Base-by-base conservation (phyloP, 2,888 invertebrate species). In the Nomada goodeniana region DNA sequence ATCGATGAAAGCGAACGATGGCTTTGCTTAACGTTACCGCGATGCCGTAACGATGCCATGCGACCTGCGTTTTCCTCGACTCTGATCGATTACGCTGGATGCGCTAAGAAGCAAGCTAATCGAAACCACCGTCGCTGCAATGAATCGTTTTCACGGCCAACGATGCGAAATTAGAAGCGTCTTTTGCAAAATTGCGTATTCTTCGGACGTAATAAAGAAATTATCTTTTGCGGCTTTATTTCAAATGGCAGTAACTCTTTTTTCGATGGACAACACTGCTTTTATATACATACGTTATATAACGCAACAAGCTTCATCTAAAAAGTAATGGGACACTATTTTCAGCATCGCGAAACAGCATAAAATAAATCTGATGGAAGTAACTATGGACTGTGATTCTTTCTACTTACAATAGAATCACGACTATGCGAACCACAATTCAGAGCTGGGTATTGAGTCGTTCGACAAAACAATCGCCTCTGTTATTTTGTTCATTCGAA, bases 71-170 rank as follows among this genome's bases (percentile, higher is more conserved):
- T 65, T 50, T 63, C 20, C 26, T 20, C 13, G 53, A 15, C 61
- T 69, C n/a, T 15, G 52, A 42, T 36, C 42, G 65, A 57, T 68
- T 61, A 75, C 47, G 53, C 53, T 72, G 68, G 76, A 13, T n/a
- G 44, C 36, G 26, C 52, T 50, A 44, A 68, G 52, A 57, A 57
- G 44, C 52, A 29, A 1, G 57, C 52, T 59, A 60, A 69, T 60
- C 42, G 23, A 59, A 44, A 44, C 26, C 76, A 53, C 18, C 26
- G 15, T 47, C 20, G 61, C 20, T 36, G 20, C 29, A 20, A 76
- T 55, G 13, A 26, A 18, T 70, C 15, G 50, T 55, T 55, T 47
- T 13, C 29, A 26, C 18, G 10, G 15, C 7, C 29, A 9, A 18
- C 53, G 1, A 26, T 9, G 2, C 13, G 13, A 5, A 36, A 20